Conservation (phyloP, 2,113 vertebrate genomes). For the Dasyurus viverrinus region DNA sequence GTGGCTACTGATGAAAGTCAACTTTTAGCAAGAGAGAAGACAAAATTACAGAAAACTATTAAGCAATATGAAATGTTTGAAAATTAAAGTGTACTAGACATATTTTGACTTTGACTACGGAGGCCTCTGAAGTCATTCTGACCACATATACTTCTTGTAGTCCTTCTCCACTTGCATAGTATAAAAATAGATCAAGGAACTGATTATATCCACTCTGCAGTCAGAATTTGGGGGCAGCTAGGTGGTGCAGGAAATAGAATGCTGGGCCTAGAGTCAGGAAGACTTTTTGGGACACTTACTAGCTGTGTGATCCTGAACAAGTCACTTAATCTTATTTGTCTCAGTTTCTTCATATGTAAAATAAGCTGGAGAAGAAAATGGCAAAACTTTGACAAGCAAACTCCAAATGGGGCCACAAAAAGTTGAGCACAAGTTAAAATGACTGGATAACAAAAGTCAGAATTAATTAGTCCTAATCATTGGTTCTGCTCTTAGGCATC, state of each 20-base stretch:
- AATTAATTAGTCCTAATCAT: not conserved
- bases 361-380: not conserved
- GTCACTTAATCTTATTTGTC: not conserved
- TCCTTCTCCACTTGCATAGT: not conserved
- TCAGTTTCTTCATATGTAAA: not conserved
- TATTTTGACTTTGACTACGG: not conserved
- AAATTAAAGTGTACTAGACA: not conserved
- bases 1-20: slow-evolving; percentile 42
- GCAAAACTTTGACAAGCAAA: not conserved
- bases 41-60: not conserved
- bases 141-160: not conserved
- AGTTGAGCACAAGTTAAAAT: not conserved
- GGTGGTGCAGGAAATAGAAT: not conserved
- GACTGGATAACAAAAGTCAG: not conserved
- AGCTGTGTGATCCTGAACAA: not conserved
- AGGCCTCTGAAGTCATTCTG: not conserved
- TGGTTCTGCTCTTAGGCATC: not conserved
- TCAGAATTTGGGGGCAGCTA: not conserved
- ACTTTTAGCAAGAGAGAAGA: not conserved
- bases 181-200: not conserved
- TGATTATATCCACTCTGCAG: not conserved
- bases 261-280: not conserved
- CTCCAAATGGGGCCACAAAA: not conserved
- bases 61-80: not conserved
- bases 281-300: not conserved